Percentiles rank a stretch among this genome's conserved stretches.
phyloP scores from a whole-genome alignment of 2,888 invertebrate genomes.

The Phengaris alcon region DNA sequence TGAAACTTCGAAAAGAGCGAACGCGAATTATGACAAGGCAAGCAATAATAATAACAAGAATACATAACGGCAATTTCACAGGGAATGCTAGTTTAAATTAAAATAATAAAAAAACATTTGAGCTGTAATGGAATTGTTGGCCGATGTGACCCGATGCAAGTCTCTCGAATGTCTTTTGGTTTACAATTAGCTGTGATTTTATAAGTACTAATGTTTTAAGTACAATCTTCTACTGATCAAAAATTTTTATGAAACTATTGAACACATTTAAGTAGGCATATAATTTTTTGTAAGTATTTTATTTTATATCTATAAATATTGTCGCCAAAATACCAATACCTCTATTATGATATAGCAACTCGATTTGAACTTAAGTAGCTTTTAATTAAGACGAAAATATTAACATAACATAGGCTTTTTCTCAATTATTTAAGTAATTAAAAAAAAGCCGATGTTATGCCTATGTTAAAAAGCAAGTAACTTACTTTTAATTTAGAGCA shows the following conservation, averaged over 20 bases:
- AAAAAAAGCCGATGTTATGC: too few relatives aligned
- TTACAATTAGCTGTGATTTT: background rate
- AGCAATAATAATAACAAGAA: background rate
- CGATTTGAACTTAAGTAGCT: background rate
- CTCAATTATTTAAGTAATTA: too few relatives aligned
- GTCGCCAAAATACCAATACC: background rate
- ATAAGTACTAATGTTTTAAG: slow-evolving; percentile 18
- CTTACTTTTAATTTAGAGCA: background rate
- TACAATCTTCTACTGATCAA: slow-evolving; percentile 18
- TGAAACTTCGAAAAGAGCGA: background rate
- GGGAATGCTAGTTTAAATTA: slow-evolving; percentile 15
- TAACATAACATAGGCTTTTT: too few relatives aligned
- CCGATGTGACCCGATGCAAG: background rate
- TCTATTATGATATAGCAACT: background rate
- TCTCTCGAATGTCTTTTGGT: slow-evolving; percentile 8
- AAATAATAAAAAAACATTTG: slow-evolving; percentile 20
- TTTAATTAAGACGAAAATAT: background rate
- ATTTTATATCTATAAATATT: background rate
- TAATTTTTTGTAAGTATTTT: background rate
- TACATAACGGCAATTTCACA: slow-evolving; percentile 15
- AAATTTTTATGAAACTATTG: background rate
- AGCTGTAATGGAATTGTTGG: slow-evolving; percentile 24
- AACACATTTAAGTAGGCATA: slow-evolving; percentile 10
- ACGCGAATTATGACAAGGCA: background rate
- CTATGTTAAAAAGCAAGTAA: background rate